These are phyloP conservation scores for Paramuricea clavata DNA, from an alignment of 92 coral and sea anemone species.

Conservation along the genomic window DNA sequence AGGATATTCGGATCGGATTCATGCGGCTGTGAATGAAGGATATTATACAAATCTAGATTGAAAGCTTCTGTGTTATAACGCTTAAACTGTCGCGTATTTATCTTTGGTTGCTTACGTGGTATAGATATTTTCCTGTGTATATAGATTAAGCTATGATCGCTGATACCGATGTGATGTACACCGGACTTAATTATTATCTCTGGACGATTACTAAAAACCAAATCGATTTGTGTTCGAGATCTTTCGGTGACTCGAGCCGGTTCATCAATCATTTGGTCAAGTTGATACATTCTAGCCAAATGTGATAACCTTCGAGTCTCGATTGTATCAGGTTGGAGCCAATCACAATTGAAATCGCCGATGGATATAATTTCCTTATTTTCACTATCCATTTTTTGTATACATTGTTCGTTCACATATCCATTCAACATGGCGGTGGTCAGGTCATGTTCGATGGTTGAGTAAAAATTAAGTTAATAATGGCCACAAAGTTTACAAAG, in stretches of 20 bases:
- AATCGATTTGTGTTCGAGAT: background rate
- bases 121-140: slow-evolving; percentile 17
- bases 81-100: slow-evolving; percentile 7
- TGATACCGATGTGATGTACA: background rate
- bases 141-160: slow-evolving; percentile 10
- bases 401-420: background rate
- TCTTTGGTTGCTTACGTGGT: slow-evolving; percentile 17
- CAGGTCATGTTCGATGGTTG: too few relatives aligned
- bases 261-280: background rate
- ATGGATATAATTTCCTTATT: background rate
- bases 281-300: background rate
- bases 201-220: slow-evolving; percentile 9
- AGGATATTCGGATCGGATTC: background rate
- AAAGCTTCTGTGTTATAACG: slow-evolving; percentile 5
- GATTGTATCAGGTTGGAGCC: background rate
- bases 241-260: background rate
- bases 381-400: slow-evolving; percentile 3
- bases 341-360: slow-evolving; percentile 22
- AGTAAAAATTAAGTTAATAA: too few relatives aligned
- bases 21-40: background rate
- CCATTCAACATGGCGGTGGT: too few relatives aligned
- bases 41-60: background rate
- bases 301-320: background rate
- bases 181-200: slow-evolving; percentile 3
- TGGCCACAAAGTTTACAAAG: too few relatives aligned